Evolutionary conservation across 2,113 vertebrate genomes (phyloP), one percentile per base, ranked within the genome.

Genomic region (Calyptomena viridis): DNA sequence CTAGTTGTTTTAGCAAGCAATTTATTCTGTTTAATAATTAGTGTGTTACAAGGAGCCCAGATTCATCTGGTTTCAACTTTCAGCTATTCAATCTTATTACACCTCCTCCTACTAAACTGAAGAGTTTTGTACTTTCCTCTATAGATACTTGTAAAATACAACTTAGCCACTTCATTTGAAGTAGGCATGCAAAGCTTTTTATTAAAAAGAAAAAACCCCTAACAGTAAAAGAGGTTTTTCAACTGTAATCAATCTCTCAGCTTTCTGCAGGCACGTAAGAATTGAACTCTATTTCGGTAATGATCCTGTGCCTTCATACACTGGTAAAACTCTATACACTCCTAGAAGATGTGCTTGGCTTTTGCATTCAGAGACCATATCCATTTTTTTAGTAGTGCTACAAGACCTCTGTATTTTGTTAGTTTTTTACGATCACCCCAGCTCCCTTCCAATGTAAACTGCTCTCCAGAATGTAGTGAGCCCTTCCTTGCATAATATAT

Each of bases 21-120:
- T 75, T 96, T 77, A 92, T 66, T 69, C 73, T 81, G 74, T 40
- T 90, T 71, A 93, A 87, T 71, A 60, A 95, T 68, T 37, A 60
- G 44, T 83, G 62, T 74, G 67, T 53, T 95, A 89, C 62, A 84
- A 94, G 76, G 60, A 91, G 66, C 53, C 31, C 66, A 91, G 81
- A 94, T 94, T 87, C 44, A 89, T 78, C 66, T 66, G 62, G 58
- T 89, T 86, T 94, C 68, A 62, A 42, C 93, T 94, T 92, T 25
- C 77, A 82, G 84, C 77, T 56, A 68, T 46, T 94, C 80, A 44
- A 14, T 81, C 56, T 81, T 53, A 86, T 64, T 91, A 79, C 14
- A 81, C 33, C 50, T 82, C 68, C 56, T 91, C 59, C 85, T 39
- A n/a, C 69, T 60, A 72, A 92, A 74, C 35, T 40, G 47, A 89